Conservation (phyloP, 2,113 vertebrate genomes). For the Oceanites oceanicus region DNA sequence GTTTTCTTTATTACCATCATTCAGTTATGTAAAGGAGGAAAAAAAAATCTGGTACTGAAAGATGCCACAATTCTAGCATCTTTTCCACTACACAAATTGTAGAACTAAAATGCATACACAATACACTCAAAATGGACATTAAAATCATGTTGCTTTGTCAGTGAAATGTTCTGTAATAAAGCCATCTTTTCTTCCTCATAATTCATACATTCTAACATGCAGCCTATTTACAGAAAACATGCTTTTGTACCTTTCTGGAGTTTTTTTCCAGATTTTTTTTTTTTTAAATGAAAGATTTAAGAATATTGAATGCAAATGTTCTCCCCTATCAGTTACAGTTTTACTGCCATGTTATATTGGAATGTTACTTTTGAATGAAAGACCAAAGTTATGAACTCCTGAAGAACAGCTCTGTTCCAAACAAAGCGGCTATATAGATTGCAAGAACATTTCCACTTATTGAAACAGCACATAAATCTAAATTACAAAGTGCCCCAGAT, state of each 20-base stretch:
- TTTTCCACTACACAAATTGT: background rate
- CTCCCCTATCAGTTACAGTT: background rate
- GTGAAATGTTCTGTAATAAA: background rate
- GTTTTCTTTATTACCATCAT: background rate
- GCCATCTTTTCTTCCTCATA: background rate
- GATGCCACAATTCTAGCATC: background rate
- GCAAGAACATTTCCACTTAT: background rate
- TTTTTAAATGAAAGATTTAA: background rate
- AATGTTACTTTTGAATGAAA: background rate
- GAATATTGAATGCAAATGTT: background rate
- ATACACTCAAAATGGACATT: background rate
- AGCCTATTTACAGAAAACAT: background rate
- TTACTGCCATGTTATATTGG: background rate
- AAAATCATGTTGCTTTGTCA: background rate
- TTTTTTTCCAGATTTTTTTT: background rate
- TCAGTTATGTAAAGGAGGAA: background rate
- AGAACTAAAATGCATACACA: background rate
- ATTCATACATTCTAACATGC: background rate
- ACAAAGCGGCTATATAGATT: background rate
- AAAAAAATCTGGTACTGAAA: background rate
- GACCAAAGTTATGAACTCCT: background rate
- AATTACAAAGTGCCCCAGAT: background rate
- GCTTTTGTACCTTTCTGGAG: background rate
- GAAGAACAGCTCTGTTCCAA: background rate
- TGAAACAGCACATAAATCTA: background rate